Percentiles rank a stretch among this genome's conserved stretches.
Evolutionary conservation across 2,888 invertebrate genomes (phyloP).

Genomic region (Agrenia bidenticulata): DNA sequence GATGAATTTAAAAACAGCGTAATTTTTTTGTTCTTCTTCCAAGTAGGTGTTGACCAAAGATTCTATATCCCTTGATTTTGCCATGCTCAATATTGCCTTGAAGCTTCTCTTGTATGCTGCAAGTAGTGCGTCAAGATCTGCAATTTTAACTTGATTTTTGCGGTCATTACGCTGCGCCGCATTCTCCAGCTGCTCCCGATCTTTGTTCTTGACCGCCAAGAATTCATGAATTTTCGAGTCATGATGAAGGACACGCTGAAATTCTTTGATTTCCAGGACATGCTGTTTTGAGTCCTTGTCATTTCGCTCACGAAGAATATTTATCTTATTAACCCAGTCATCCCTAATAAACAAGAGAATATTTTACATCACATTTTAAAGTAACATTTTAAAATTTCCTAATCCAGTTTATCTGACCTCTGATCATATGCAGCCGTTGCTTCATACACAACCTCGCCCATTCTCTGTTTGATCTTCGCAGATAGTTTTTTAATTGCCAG

Average conservation of each 20-base stretch:
- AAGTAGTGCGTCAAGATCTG: slow-evolving; percentile 31
- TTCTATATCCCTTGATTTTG: slow-evolving; percentile 35
- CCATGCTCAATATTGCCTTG: slow-evolving; percentile 36
- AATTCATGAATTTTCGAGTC: slow-evolving; percentile 43
- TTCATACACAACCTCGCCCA: slow-evolving; percentile 43
- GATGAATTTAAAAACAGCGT: slow-evolving; percentile 40
- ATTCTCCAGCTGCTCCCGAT: slow-evolving; percentile 33
- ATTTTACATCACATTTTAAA: too few relatives aligned
- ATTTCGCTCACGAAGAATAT: slow-evolving; percentile 38
- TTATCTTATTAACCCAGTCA: slow-evolving; percentile 40
- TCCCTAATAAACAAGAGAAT: slow-evolving; percentile 24
- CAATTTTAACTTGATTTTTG: slow-evolving; percentile 34
- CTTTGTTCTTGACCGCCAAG: slow-evolving; percentile 37
- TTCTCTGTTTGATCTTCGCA: slow-evolving; percentile 36
- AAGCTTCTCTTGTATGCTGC: slow-evolving; percentile 39
- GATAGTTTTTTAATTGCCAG: slow-evolving; percentile 37
- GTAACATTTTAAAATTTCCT: background rate
- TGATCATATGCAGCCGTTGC: slow-evolving; percentile 45
- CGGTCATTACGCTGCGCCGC: slow-evolving; percentile 31
- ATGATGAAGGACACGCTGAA: slow-evolving; percentile 38
- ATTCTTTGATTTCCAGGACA: slow-evolving; percentile 46
- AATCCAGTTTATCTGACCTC: slow-evolving; percentile 18
- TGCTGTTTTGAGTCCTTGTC: slow-evolving; percentile 46
- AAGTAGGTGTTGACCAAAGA: slow-evolving; percentile 33
- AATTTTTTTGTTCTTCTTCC: slow-evolving; percentile 40